Percentiles rank a stretch among this genome's conserved stretches.
Conservation (phyloP, 2,797 vertebrate genomes). For the Myoxocephalus aenaeus region DNA sequence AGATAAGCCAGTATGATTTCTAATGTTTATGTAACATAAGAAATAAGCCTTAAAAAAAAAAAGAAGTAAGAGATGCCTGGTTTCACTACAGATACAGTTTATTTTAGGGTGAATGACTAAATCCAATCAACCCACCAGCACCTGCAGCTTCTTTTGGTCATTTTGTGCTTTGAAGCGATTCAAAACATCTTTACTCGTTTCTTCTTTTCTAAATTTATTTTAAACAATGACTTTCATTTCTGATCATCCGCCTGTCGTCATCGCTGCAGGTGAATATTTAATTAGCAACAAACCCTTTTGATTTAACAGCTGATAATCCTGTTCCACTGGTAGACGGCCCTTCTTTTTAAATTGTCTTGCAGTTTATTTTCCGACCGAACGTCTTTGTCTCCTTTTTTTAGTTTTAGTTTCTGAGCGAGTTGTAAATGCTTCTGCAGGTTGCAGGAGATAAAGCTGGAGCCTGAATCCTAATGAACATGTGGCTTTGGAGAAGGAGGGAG, state of each 20-base stretch:
- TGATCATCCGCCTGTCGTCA: not conserved
- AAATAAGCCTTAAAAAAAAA: not conserved
- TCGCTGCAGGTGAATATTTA: not conserved
- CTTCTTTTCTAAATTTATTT: conserved; percentile 16
- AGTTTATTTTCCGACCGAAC: too few relatives aligned
- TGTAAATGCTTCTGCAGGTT: conserved; percentile 14
- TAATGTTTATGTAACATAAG: not conserved
- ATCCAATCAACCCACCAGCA: not conserved
- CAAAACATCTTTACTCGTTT: not conserved
- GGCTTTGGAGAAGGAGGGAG: conserved; percentile 48
- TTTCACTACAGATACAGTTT: too few relatives aligned
- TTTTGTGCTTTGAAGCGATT: conserved; percentile 24
- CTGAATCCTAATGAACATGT: conserved; percentile 80
- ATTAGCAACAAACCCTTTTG: not conserved
- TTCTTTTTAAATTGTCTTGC: too few relatives aligned
- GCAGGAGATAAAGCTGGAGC: conserved; percentile 38
- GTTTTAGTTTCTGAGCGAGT: not conserved
- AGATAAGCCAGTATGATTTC: not conserved
- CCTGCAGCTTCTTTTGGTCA: not conserved
- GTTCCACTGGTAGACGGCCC: conserved; percentile 30
- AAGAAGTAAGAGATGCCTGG: too few relatives aligned
- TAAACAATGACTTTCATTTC: not conserved
- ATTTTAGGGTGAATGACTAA: not conserved
- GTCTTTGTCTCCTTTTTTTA: too few relatives aligned
- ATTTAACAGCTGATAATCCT: not conserved